Evolutionary conservation across 2,888 invertebrate species (phyloP), one percentile per base, ranked within the genome.

Genomic region (Julus scanicus): DNA sequence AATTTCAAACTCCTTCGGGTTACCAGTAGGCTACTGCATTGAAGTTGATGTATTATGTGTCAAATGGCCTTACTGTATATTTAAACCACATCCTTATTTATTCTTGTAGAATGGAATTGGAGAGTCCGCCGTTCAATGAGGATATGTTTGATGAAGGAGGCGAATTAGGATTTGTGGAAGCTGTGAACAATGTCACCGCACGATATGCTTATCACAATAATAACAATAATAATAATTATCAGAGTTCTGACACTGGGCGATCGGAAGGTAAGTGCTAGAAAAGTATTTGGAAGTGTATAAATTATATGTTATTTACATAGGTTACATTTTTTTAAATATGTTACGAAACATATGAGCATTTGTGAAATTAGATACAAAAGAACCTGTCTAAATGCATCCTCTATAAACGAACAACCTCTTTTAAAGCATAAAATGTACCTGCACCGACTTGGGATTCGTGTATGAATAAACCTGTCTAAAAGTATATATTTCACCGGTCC

Each of bases 81-180:
- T 53, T 48, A 15, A 49, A 85, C 44, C 6, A 3, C 20, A 39
- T 85, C 8, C 9, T 85, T 29, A 37, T 53, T 29, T 49, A 5
- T 86, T 49, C 49, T 85, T 85, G 1, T 15, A 86, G 86, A 29
- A 29, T 86, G 86, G 86, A 86, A 80, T 80, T 80, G n/a, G 86
- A 86, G 57, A 86, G 86, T n/a, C 57, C 86, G 9, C 29, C 53
- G 17, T 39, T 57, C 39, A 39, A 86, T 37, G 86, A 57, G 13
- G n/a, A 53, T 17, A 53, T 53, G 57, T 86, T 86, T 53, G 86
- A 86, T 29, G 86, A 86, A 57, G 86, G 86, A 13, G 86, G 57
- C 29, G 53, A 57, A 53, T 86, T 49, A 9, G 86, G 57, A 53
- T 86, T 86, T 57, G 86, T 86, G 29, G 86, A 86, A 53, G 86